Conservation (phyloP, 2,113 vertebrate genomes). For the Oenanthe oenanthe region DNA sequence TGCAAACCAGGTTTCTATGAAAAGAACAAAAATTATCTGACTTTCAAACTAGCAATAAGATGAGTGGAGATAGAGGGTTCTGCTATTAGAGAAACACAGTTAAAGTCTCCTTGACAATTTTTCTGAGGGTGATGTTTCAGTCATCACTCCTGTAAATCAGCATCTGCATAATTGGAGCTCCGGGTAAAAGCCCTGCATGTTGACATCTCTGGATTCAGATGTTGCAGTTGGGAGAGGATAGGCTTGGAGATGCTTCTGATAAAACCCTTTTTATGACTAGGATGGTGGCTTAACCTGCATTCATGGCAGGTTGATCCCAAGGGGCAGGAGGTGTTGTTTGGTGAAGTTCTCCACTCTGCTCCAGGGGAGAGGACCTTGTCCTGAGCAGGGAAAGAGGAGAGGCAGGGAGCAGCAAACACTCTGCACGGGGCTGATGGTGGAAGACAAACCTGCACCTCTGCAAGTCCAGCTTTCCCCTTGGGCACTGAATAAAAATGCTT, state of each 20-base stretch:
- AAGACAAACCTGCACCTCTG: not conserved
- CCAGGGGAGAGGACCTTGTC: not conserved
- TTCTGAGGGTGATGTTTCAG: slow-evolving; percentile 29
- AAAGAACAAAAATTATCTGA: slow-evolving; percentile 58
- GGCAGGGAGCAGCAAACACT: not conserved
- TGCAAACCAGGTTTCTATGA: slow-evolving; percentile 55
- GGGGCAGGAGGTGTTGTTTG: not conserved
- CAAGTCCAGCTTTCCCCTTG: not conserved
- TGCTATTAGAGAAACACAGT: not conserved
- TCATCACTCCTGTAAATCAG: slow-evolving; percentile 48
- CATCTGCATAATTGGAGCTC: slow-evolving; percentile 54
- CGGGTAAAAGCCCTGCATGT: not conserved
- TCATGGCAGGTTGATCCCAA: not conserved
- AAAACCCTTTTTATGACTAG: not conserved
- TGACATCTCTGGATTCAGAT: not conserved
- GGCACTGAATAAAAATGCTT: not conserved
- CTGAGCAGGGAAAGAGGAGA: not conserved
- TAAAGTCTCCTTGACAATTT: slow-evolving; percentile 28
- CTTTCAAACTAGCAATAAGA: slow-evolving; percentile 54
- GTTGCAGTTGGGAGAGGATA: not conserved
- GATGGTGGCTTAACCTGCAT: not conserved
- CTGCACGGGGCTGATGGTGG: not conserved
- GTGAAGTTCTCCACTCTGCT: not conserved
- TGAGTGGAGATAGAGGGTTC: not conserved
- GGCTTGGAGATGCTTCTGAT: not conserved